Conservation (phyloP, 2,888 invertebrate genomes). For the Trissolcus japonicus region DNA sequence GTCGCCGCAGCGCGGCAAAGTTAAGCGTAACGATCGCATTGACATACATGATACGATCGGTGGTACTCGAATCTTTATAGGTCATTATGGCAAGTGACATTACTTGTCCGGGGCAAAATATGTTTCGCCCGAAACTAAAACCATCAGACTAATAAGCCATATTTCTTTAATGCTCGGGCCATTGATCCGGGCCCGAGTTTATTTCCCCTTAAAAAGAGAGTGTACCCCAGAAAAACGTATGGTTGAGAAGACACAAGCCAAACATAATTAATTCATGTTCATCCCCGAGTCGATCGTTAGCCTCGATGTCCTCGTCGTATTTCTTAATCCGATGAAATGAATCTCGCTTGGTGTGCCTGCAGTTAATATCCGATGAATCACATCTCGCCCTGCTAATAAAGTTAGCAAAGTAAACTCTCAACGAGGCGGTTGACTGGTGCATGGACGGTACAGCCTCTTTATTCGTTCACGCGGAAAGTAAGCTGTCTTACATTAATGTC, state of each 20-base stretch:
- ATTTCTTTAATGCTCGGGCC: slow-evolving; percentile 26
- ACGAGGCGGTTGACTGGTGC: slow-evolving; percentile 33
- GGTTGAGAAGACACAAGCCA: slow-evolving; percentile 33
- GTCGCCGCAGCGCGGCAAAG: background rate
- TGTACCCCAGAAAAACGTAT: slow-evolving; percentile 38
- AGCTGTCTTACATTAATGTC: slow-evolving; percentile 61
- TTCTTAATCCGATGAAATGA: slow-evolving; percentile 53
- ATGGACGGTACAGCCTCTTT: slow-evolving; percentile 53
- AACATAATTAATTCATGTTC: slow-evolving; percentile 53
- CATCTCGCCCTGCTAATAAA: slow-evolving; percentile 58
- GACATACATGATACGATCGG: too few relatives aligned
- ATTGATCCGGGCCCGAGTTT: background rate
- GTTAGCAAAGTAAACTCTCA: slow-evolving; percentile 58
- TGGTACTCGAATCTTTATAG: slow-evolving; percentile 14
- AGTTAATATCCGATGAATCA: slow-evolving; percentile 59
- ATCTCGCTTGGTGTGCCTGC: slow-evolving; percentile 46
- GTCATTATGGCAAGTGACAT: slow-evolving; percentile 4
- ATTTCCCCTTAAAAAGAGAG: slow-evolving; percentile 21
- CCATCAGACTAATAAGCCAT: slow-evolving; percentile 28
- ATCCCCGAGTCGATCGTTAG: slow-evolving; percentile 49
- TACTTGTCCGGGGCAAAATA: slow-evolving; percentile 20
- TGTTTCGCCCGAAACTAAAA: slow-evolving; percentile 5
- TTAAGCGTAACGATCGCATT: background rate
- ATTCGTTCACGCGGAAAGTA: slow-evolving; percentile 58
- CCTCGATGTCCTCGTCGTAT: slow-evolving; percentile 34